Percentiles rank a stretch among this genome's conserved stretches.
These are phyloP conservation scores for Diabrotica undecimpunctata DNA, from an alignment of 1,140 invertebrate genomes.

Conservation along the genomic window DNA sequence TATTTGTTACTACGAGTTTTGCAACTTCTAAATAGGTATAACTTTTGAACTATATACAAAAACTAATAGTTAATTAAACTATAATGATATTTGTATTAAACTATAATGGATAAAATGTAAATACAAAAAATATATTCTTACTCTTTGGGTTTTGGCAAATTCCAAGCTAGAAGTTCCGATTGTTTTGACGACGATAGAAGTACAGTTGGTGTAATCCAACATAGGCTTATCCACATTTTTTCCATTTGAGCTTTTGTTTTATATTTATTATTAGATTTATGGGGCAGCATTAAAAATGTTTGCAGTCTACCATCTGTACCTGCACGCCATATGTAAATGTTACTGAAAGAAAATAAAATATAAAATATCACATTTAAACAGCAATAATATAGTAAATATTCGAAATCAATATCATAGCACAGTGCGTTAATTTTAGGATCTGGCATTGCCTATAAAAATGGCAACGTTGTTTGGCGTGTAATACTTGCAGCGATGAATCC, in stretches of 20 bases:
- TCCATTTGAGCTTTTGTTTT: conserved; percentile 28
- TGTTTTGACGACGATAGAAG: conserved; percentile 50
- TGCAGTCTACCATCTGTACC: conserved; percentile 54
- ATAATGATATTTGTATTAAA: too few relatives aligned
- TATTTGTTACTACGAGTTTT: too few relatives aligned
- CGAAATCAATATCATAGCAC: too few relatives aligned
- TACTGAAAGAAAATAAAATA: conserved; percentile 35
- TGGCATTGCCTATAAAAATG: too few relatives aligned
- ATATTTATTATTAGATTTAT: conserved; percentile 8
- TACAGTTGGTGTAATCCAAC: conserved; percentile 54
- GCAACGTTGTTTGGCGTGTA: too few relatives aligned
- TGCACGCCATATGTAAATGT: conserved; percentile 56
- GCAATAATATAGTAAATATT: too few relatives aligned
- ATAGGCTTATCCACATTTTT: conserved; percentile 51
- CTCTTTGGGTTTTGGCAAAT: conserved; percentile 37
- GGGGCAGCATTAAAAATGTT: conserved; percentile 40
- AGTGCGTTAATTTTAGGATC: too few relatives aligned
- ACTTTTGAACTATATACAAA: too few relatives aligned
- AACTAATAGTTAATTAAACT: too few relatives aligned
- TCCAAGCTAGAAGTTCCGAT: conserved; percentile 57
- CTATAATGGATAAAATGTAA: too few relatives aligned
- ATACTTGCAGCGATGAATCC: too few relatives aligned
- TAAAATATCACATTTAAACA: background rate
- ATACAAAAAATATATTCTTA: conserved; percentile 19
- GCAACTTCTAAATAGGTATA: too few relatives aligned